phyloP scores from a whole-genome alignment of 2,797 vertebrate species.

The Bucorvus abyssinicus region DNA sequence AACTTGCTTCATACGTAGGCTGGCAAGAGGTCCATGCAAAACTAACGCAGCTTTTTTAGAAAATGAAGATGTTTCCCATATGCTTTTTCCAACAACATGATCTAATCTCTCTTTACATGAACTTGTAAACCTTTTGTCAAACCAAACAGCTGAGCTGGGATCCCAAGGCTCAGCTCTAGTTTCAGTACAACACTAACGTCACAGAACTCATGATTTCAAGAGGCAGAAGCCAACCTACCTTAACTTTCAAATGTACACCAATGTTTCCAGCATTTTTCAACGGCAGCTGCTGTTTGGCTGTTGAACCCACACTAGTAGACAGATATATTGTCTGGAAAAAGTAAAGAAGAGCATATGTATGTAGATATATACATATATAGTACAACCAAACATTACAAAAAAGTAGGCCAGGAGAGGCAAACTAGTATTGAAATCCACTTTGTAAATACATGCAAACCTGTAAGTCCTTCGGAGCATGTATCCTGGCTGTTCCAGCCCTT shows the following conservation, averaged over 20 bases:
- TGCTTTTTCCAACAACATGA: neutral
- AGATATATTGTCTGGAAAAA: conserved; percentile 84
- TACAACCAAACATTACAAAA: neutral
- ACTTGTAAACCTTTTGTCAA: neutral
- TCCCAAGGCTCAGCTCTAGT: neutral
- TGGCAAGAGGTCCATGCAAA: neutral
- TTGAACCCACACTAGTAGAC: conserved; percentile 78
- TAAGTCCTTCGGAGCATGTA: conserved; percentile 90
- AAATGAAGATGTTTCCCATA: neutral
- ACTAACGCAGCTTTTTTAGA: neutral
- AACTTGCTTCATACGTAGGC: neutral
- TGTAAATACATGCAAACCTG: conserved; percentile 78
- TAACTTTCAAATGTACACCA: conserved; percentile 84
- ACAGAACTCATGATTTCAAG: neutral
- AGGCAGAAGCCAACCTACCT: conserved; percentile 60
- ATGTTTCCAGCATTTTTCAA: conserved; percentile 97
- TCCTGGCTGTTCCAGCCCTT: conserved; percentile 87
- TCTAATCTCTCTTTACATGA: neutral
- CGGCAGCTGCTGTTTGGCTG: conserved; percentile 83
- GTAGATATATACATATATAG: neutral
- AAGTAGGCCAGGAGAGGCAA: neutral
- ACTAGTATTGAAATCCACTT: neutral
- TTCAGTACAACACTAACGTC: neutral
- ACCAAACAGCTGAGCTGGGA: neutral
- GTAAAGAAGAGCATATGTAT: neutral